These are phyloP conservation scores for Alexandromys oeconomus DNA, from an alignment of 2,797 vertebrate species.

Conservation along the genomic window DNA sequence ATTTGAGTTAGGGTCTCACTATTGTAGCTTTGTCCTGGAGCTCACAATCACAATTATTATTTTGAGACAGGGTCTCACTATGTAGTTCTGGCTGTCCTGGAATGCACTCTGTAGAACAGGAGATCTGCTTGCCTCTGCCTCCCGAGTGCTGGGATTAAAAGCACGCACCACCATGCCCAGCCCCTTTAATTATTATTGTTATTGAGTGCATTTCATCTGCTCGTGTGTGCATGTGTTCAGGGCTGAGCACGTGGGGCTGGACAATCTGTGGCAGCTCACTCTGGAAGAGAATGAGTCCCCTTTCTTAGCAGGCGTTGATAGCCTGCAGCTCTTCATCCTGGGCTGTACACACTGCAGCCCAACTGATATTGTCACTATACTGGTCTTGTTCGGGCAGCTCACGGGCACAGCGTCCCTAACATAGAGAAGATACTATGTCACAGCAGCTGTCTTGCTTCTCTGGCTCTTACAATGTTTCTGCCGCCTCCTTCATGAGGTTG, in stretches of 20 bases:
- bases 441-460: not conserved
- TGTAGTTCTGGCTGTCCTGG: not conserved
- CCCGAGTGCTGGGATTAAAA: not conserved
- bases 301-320: not conserved
- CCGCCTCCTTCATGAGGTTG: not conserved
- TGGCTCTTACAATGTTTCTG: not conserved
- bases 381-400: not conserved
- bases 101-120: not conserved
- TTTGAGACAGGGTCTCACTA: not conserved
- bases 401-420: fast-evolving
- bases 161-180: not conserved
- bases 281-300: not conserved
- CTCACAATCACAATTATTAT: too few species aligned
- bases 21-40: too few species aligned
- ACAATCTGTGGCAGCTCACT: not conserved
- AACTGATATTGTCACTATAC: not conserved
- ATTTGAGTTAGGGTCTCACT: not conserved
- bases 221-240: not conserved
- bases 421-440: not conserved
- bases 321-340: not conserved
- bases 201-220: not conserved
- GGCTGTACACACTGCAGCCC: not conserved
- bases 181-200: not conserved
- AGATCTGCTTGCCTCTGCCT: not conserved
- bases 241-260: not conserved